Conservation (phyloP, 1,140 invertebrate species). For the Phortica variegata region DNA sequence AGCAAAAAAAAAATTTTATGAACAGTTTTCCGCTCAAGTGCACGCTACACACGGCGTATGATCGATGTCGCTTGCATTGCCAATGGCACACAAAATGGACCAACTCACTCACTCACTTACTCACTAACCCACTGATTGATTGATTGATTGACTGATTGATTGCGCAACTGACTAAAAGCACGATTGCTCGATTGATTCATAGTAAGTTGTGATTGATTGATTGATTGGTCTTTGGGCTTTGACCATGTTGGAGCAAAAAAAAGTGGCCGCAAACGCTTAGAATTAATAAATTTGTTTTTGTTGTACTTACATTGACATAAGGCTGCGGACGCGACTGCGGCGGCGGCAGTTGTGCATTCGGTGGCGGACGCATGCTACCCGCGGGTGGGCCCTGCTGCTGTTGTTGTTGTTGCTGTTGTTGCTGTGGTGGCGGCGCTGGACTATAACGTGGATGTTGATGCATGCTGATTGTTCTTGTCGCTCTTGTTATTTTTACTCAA, state of each 20-base stretch:
- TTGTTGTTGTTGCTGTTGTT: constrained; percentile 13
- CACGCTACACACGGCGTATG: constrained; percentile 31
- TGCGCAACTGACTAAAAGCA: constrained; percentile 22
- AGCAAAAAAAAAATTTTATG: constrained; percentile 25
- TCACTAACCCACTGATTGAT: constrained; percentile 9
- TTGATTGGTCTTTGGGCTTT: too few relatives aligned
- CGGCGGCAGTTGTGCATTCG: constrained; percentile 34
- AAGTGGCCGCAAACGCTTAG: too few relatives aligned
- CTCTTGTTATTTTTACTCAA: background rate
- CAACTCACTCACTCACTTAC: constrained; percentile 21
- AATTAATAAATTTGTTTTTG: background rate
- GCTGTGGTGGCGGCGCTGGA: constrained; percentile 30
- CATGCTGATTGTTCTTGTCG: constrained; percentile 26
- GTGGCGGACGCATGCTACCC: constrained; percentile 23
- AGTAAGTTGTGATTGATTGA: constrained; percentile 31
- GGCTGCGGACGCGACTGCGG: constrained; percentile 35
- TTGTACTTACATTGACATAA: constrained; percentile 38
- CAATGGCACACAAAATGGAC: too few relatives aligned
- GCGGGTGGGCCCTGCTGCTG: constrained; percentile 15
- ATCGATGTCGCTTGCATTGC: constrained; percentile 40
- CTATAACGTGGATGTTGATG: constrained; percentile 39
- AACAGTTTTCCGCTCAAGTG: constrained; percentile 43
- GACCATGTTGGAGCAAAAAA: too few relatives aligned
- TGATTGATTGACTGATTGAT: constrained; percentile 20
- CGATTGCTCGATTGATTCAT: constrained; percentile 39